Evolutionary conservation across 2,888 invertebrate genomes (phyloP).

Genomic region (Aproaerema taeniolella): DNA sequence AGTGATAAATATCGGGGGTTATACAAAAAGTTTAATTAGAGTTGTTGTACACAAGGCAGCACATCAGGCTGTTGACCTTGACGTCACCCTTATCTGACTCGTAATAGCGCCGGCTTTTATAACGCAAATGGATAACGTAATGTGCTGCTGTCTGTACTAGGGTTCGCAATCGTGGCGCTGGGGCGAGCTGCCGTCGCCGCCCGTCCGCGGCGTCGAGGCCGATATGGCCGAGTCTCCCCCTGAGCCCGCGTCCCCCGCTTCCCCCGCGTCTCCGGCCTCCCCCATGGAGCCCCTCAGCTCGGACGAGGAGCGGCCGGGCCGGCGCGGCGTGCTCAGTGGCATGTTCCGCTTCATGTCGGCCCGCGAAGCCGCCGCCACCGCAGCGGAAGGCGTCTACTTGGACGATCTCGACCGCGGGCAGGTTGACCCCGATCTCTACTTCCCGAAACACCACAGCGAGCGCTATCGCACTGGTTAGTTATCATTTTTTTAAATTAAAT

Average conservation of each 20-base stretch:
- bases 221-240: conserved; percentile 30
- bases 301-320: conserved; percentile 65
- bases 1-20: no score
- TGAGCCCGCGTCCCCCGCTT: conserved; percentile 38
- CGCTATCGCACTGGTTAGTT: conserved; percentile 61
- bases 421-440: conserved; percentile 95
- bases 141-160: no score
- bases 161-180: conserved; percentile 91
- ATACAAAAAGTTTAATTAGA: no score
- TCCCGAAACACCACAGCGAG: conserved; percentile 84
- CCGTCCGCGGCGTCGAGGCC: conserved; percentile 41
- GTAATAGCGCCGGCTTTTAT: no score
- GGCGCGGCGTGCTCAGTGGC: conserved; percentile 88
- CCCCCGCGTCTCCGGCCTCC: conserved; percentile 47
- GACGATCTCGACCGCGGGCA: conserved; percentile 93
- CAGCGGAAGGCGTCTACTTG: conserved; percentile 91
- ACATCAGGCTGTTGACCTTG: no score
- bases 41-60: no score
- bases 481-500: no score
- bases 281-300: conserved; percentile 65
- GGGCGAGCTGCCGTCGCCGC: conserved; percentile 88
- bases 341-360: conserved; percentile 93
- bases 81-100: no score
- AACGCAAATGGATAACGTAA: no score
- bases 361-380: conserved; percentile 54